A percentile compares a stretch with the other conserved stretches of the same genome.
These are phyloP conservation scores for Apostichopus californicus DNA, from an alignment of 35 echinoderm and acorn worm species.

Conservation along the genomic window DNA sequence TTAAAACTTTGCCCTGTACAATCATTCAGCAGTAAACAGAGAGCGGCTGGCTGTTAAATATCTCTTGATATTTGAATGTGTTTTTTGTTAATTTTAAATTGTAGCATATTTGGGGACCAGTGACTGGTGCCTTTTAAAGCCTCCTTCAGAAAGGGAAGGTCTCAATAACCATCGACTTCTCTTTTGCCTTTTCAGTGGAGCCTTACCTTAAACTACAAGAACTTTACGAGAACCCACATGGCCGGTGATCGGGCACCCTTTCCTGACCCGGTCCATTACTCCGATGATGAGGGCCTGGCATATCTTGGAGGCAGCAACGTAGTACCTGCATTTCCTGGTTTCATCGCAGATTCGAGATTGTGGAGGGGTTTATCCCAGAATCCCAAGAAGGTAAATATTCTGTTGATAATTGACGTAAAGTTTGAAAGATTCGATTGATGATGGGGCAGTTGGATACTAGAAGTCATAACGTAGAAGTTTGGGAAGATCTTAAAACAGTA, in stretches of 20 bases:
- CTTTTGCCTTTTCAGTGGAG: background rate
- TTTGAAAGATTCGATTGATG: too few species aligned
- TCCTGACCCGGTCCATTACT: conserved; percentile 12
- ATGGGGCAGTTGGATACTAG: too few species aligned
- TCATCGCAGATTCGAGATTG: conserved; percentile 2
- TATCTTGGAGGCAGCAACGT: conserved; percentile 21
- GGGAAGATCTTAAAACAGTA: too few species aligned
- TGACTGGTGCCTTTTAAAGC: too few species aligned
- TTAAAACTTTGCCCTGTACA: too few species aligned
- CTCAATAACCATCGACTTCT: too few species aligned
- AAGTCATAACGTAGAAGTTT: too few species aligned
- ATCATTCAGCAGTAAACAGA: too few species aligned
- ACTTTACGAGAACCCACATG: conserved; percentile 2
- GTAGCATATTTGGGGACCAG: too few species aligned
- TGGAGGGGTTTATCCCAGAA: background rate
- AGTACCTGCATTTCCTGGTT: background rate
- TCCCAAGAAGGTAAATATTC: background rate
- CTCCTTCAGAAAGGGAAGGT: too few species aligned
- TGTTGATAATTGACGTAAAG: too few species aligned
- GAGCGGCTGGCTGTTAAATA: background rate
- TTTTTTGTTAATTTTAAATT: too few species aligned
- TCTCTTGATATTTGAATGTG: background rate
- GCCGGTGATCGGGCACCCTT: background rate
- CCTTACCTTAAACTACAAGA: conserved; percentile 2
- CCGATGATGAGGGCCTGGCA: background rate